Conservation (phyloP, 2,113 vertebrate species). For the Sinocyclocheilus maitianheensis region DNA sequence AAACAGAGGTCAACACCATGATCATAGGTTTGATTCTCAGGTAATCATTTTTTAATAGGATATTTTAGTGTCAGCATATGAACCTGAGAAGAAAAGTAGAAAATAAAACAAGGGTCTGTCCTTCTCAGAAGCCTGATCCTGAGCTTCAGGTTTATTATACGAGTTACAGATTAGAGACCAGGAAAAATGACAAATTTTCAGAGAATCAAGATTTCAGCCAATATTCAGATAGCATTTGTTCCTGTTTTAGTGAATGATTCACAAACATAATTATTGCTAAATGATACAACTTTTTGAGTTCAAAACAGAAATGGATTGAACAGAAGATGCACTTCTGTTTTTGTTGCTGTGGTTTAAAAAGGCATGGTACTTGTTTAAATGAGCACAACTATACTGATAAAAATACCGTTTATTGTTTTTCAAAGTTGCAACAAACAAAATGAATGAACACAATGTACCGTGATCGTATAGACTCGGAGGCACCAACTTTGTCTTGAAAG, state of each 20-base stretch:
- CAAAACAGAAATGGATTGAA: background rate
- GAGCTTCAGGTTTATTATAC: background rate
- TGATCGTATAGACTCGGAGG: background rate
- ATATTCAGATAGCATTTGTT: background rate
- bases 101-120: background rate
- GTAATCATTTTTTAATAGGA: background rate
- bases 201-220: background rate
- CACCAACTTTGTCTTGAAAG: background rate
- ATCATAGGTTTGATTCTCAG: no score
- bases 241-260: background rate
- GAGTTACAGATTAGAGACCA: background rate
- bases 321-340: background rate
- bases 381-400: background rate
- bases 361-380: background rate
- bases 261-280: background rate
- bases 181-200: background rate
- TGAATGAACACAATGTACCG: background rate
- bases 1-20: no score
- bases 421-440: background rate
- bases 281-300: background rate
- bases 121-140: background rate
- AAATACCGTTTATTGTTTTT: background rate
- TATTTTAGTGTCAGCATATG: background rate
- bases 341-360: background rate
- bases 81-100: background rate